Evolutionary conservation across 2,113 vertebrate genomes (phyloP).

Genomic region (Arvicanthis niloticus): DNA sequence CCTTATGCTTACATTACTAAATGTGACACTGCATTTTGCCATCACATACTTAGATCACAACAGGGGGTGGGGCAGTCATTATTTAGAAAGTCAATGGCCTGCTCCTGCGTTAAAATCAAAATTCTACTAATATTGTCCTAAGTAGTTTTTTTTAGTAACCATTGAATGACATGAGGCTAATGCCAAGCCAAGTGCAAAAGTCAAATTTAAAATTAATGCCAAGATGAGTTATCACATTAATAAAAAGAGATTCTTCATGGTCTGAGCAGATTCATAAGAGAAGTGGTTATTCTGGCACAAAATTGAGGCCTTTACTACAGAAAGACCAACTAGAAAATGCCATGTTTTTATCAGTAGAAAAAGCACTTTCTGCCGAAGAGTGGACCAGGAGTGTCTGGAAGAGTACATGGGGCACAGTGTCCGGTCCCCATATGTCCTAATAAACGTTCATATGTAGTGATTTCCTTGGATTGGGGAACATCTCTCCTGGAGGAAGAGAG

Average conservation of each 20-base stretch:
- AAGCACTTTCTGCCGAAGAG: not conserved
- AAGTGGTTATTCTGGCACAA: not conserved
- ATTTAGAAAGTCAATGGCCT: conserved; percentile 67
- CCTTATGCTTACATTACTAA: conserved; percentile 29
- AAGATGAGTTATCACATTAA: not conserved
- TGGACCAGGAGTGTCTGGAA: not conserved
- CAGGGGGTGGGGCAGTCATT: not conserved
- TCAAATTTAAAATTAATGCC: conserved; percentile 30
- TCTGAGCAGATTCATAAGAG: not conserved
- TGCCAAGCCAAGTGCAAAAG: conserved; percentile 23
- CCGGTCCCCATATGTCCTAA: not conserved
- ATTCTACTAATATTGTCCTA: not conserved
- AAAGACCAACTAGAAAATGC: not conserved
- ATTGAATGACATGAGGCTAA: conserved; percentile 47
- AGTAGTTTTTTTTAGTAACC: not conserved
- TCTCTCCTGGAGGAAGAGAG: not conserved
- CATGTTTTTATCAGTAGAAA: not conserved
- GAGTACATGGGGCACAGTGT: fast-evolving
- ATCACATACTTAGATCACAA: conserved; percentile 42
- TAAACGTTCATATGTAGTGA: too few relatives aligned
- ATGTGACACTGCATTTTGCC: conserved; percentile 52
- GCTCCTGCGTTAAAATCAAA: conserved; percentile 50
- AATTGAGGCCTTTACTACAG: not conserved
- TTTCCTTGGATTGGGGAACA: not conserved
- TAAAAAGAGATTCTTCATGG: not conserved